A percentile compares a stretch with the other conserved stretches of the same genome.
phyloP scores from a whole-genome alignment of 2,797 vertebrate genomes.

The Spinibarbus caldwelli region DNA sequence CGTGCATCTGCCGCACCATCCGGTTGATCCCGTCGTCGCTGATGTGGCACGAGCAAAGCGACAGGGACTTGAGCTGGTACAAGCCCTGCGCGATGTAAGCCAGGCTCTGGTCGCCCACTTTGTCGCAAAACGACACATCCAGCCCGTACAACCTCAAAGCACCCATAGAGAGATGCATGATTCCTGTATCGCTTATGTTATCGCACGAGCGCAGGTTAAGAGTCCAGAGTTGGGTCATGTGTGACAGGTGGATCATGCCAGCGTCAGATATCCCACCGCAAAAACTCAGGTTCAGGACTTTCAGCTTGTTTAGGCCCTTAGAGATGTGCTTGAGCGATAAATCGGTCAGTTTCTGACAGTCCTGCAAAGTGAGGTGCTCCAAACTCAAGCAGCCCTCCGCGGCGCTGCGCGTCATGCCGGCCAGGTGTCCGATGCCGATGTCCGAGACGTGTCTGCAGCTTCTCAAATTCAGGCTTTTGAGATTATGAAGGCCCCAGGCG shows the following conservation, averaged over 20 bases:
- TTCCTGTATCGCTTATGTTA: constrained; percentile 97
- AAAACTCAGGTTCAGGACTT: constrained; percentile 96
- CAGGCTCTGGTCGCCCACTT: constrained; percentile 96
- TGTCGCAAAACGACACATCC: constrained; percentile 97
- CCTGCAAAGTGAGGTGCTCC: constrained; percentile 96
- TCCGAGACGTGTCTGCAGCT: constrained; percentile 96
- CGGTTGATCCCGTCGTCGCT: constrained; percentile 96
- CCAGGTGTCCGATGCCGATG: constrained; percentile 97
- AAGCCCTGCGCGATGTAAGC: constrained; percentile 98
- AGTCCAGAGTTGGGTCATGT: constrained; percentile 94
- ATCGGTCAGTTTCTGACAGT: constrained; percentile 97
- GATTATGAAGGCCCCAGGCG: constrained; percentile 94
- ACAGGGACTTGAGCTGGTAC: constrained; percentile 94
- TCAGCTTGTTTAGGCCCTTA: constrained; percentile 89
- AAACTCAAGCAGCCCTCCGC: constrained; percentile 94
- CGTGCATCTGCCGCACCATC: constrained; percentile 98
- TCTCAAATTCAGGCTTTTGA: constrained; percentile 96
- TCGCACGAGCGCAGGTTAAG: constrained; percentile 97
- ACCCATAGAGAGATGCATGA: constrained; percentile 98
- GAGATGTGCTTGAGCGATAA: constrained; percentile 96
- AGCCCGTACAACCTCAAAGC: constrained; percentile 91
- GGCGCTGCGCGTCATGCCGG: constrained; percentile 96
- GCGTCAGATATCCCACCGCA: constrained; percentile 97
- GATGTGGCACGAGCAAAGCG: constrained; percentile 97
- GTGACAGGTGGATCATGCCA: constrained; percentile 95